A percentile compares a stretch with the other conserved stretches of the same genome.
Conservation (phyloP, 1,140 invertebrate genomes). For the Tetramorium parvispinum region DNA sequence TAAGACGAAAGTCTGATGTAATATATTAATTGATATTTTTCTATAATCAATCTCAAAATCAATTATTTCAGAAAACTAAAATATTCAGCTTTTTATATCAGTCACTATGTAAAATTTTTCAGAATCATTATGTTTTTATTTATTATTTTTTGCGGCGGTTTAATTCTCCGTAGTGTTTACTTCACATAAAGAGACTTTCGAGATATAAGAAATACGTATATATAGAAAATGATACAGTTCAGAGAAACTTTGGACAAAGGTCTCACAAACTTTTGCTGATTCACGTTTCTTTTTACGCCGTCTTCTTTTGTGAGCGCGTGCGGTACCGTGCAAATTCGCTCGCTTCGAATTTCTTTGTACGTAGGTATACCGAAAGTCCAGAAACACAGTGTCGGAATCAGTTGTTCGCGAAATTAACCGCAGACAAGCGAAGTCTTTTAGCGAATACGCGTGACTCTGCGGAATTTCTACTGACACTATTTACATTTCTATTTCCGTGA, state of each 20-base stretch:
- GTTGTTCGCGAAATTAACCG: conserved; percentile 5
- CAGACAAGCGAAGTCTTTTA: background rate
- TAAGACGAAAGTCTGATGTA: background rate
- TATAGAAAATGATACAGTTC: background rate
- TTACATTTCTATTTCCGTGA: conserved; percentile 21
- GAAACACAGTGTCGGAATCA: background rate
- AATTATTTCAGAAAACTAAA: background rate
- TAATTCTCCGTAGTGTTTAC: background rate
- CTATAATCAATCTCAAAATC: background rate
- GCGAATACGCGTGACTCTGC: background rate
- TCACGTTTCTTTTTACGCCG: background rate
- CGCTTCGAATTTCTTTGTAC: background rate
- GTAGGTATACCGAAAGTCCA: background rate
- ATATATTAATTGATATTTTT: background rate
- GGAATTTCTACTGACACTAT: conserved; percentile 11
- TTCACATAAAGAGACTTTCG: background rate
- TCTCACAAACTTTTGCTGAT: conserved; percentile 10
- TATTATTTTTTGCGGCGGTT: background rate
- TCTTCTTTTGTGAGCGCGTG: background rate
- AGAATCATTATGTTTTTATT: background rate
- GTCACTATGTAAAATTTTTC: background rate
- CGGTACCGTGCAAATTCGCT: background rate
- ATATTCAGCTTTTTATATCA: background rate
- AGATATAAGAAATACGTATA: conserved; percentile 6
- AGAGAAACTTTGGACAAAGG: background rate